These are phyloP conservation scores for Aplochiton taeniatus DNA, from an alignment of 2,797 vertebrate species.

Conservation along the genomic window DNA sequence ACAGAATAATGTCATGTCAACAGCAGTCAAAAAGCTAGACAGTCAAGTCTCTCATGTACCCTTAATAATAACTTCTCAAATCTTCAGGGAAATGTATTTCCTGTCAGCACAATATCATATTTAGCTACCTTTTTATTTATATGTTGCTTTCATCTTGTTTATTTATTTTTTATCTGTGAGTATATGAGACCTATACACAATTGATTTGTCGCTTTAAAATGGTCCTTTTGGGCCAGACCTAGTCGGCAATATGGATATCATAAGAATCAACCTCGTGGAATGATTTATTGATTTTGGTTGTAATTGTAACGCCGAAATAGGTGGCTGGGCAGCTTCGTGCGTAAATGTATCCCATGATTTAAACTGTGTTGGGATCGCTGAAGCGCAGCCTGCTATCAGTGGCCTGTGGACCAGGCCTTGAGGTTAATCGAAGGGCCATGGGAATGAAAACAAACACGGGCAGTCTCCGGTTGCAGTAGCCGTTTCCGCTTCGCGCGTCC, in stretches of 20 bases:
- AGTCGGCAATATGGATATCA: conserved; percentile 55
- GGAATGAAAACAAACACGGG: conserved; percentile 72
- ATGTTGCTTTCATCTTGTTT: conserved; percentile 41
- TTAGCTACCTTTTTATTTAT: conserved; percentile 62
- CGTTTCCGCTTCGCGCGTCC: conserved; percentile 51
- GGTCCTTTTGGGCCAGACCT: conserved; percentile 38
- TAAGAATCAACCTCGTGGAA: conserved; percentile 63
- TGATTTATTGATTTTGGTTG: conserved; percentile 69
- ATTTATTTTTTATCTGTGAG: conserved; percentile 47
- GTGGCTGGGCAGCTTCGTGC: conserved; percentile 35
- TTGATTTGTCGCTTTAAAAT: conserved; percentile 38
- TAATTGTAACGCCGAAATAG: conserved; percentile 42
- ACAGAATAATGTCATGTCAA: conserved; percentile 53
- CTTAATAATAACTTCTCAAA: conserved; percentile 36
- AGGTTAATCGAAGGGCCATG: conserved; percentile 73
- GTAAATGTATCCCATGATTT: conserved; percentile 40
- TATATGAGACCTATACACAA: conserved; percentile 23
- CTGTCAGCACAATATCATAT: conserved; percentile 50
- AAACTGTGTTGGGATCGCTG: conserved; percentile 39
- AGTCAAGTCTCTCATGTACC: conserved; percentile 40
- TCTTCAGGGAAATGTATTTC: conserved; percentile 59
- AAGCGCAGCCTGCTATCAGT: conserved; percentile 59
- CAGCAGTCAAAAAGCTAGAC: conserved; percentile 32
- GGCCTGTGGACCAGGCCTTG: conserved; percentile 59
- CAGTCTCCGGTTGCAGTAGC: conserved; percentile 57